Conservation (phyloP, 2,888 invertebrate genomes). For the Thecocarcelia acutangulata region DNA sequence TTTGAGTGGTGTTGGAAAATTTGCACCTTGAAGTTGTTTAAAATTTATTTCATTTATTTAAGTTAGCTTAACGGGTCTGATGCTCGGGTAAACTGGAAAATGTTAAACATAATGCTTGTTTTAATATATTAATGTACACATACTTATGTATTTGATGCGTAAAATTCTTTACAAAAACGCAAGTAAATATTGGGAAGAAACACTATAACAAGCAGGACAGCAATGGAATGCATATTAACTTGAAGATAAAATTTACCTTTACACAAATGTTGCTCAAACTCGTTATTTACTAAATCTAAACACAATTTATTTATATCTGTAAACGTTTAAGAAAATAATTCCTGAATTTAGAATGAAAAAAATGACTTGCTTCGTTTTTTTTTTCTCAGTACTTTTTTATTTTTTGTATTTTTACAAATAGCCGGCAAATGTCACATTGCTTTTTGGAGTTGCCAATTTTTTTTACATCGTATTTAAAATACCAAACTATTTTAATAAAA, state of each 20-base stretch:
- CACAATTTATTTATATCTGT: slow-evolving; percentile 76
- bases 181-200: neutral
- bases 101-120: neutral
- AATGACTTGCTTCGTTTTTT: slow-evolving; percentile 50
- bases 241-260: slow-evolving; percentile 73
- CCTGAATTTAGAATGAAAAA: slow-evolving; percentile 7
- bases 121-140: neutral
- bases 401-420: neutral
- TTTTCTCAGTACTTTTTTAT: neutral
- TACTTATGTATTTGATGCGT: neutral
- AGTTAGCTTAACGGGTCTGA: slow-evolving; percentile 69
- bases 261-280: slow-evolving; percentile 78
- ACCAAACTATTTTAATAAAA: no score
- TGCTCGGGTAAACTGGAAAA: slow-evolving; percentile 70
- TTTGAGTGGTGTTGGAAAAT: slow-evolving; percentile 55
- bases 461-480: no score
- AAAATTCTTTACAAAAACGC: no score
- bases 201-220: slow-evolving; percentile 9
- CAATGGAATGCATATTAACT: neutral
- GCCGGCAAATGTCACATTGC: slow-evolving; percentile 46
- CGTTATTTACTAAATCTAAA: slow-evolving; percentile 76
- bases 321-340: slow-evolving; percentile 61
- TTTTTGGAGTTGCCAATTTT: slow-evolving; percentile 41
- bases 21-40: slow-evolving; percentile 38
- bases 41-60: slow-evolving; percentile 33